Percentiles rank a stretch among this genome's conserved stretches.
Conservation (phyloP, 2,888 invertebrate genomes). For the Furcula furcula region DNA sequence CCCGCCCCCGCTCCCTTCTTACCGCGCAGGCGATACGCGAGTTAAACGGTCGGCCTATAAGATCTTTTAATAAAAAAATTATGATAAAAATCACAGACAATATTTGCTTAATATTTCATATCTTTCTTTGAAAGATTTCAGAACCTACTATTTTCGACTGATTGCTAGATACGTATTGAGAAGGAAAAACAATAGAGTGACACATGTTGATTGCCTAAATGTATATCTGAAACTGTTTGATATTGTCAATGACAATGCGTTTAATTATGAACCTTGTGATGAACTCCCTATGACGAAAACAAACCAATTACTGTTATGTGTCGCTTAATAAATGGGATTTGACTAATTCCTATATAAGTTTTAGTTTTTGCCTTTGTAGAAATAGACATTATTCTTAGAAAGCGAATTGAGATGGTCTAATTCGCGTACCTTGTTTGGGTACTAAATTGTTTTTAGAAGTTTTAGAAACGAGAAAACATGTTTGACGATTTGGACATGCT, state of each 20-base stretch:
- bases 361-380: constrained; percentile 17
- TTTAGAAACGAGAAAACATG: constrained; percentile 39
- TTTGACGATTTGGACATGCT: too few species aligned
- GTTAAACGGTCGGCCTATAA: too few species aligned
- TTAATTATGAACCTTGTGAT: constrained; percentile 32
- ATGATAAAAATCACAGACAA: too few species aligned
- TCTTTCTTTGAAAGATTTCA: too few species aligned
- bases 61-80: too few species aligned
- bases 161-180: constrained; percentile 32
- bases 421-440: constrained; percentile 26
- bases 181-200: constrained; percentile 63
- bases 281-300: constrained; percentile 47
- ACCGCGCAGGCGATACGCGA: too few species aligned
- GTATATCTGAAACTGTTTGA: constrained; percentile 41
- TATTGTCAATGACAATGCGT: constrained; percentile 35
- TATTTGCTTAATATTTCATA: too few species aligned
- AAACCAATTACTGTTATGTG: constrained; percentile 38
- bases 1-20: too few species aligned
- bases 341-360: constrained; percentile 6
- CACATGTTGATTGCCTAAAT: constrained; percentile 30
- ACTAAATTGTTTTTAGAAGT: constrained; percentile 21
- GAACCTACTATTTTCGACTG: too few species aligned
- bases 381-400: constrained; percentile 28
- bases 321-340: constrained; percentile 34
- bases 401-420: constrained; percentile 28